phyloP scores from a whole-genome alignment of 2,888 invertebrate genomes.

The Machimus atricapillus region DNA sequence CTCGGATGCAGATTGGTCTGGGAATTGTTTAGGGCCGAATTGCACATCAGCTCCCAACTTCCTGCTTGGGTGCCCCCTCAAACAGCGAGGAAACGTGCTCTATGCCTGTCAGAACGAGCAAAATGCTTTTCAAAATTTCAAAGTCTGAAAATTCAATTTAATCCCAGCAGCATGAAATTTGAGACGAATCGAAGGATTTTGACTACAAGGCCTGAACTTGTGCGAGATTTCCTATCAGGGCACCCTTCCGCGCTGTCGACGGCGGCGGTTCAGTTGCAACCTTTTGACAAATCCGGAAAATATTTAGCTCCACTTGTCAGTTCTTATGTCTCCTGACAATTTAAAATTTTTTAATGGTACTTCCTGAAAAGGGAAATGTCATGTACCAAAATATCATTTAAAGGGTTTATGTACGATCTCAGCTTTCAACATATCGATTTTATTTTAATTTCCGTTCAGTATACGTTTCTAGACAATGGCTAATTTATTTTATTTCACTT shows the following conservation, averaged over 20 bases:
- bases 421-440: neutral
- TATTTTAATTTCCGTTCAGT: neutral
- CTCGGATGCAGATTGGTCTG: slow-evolving; percentile 13
- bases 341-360: slow-evolving; percentile 8
- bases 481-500: neutral
- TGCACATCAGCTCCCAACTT: slow-evolving; percentile 20
- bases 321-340: slow-evolving; percentile 45
- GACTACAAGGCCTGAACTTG: neutral
- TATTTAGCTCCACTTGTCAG: slow-evolving; percentile 46
- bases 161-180: slow-evolving; percentile 44
- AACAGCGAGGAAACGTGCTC: slow-evolving; percentile 5
- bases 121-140: slow-evolving; percentile 37
- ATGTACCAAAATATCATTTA: neutral
- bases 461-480: neutral
- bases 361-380: slow-evolving; percentile 2
- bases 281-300: slow-evolving; percentile 45
- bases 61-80: neutral
- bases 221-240: neutral
- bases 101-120: slow-evolving; percentile 34
- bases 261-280: slow-evolving; percentile 31
- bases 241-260: slow-evolving; percentile 21
- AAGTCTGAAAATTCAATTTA: slow-evolving; percentile 43
- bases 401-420: neutral
- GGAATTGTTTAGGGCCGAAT: slow-evolving; percentile 11
- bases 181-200: slow-evolving; percentile 42